Evolutionary conservation across 1,140 invertebrate species (phyloP).

Genomic region (Cydia strobilella): DNA sequence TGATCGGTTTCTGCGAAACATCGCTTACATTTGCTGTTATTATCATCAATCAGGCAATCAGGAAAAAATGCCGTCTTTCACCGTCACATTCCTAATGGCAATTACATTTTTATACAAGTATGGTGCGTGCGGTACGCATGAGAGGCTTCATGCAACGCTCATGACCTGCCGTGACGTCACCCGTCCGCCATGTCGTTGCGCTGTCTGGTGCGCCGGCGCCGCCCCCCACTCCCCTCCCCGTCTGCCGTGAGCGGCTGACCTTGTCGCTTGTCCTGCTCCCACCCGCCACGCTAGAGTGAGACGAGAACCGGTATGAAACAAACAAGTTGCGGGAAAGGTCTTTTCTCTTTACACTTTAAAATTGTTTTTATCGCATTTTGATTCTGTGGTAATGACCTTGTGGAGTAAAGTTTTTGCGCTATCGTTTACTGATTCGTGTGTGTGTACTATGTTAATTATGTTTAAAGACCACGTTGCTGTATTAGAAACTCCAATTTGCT

Average conservation of each 20-base stretch:
- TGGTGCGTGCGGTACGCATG: slow-evolving; percentile 63
- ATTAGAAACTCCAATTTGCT: not conserved
- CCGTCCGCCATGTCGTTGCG: slow-evolving; percentile 62
- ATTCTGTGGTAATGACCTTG: slow-evolving; percentile 70
- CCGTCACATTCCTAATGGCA: slow-evolving; percentile 15
- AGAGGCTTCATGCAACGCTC: slow-evolving; percentile 53
- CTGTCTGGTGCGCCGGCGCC: slow-evolving; percentile 65
- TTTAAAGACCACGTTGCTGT: not conserved
- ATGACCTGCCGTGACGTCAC: slow-evolving; percentile 65
- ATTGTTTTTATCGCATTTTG: slow-evolving; percentile 70
- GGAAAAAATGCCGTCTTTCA: slow-evolving; percentile 25
- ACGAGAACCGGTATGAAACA: slow-evolving; percentile 55
- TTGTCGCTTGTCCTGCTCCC: slow-evolving; percentile 65
- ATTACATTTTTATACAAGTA: slow-evolving; percentile 48
- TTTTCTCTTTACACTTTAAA: slow-evolving; percentile 68
- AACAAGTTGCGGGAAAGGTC: slow-evolving; percentile 71
- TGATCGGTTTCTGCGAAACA: not conserved
- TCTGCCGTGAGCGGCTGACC: slow-evolving; percentile 74
- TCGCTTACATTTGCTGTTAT: slow-evolving; percentile 9
- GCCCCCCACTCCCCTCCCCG: slow-evolving; percentile 51
- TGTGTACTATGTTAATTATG: not conserved
- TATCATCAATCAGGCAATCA: slow-evolving; percentile 18
- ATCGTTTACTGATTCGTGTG: slow-evolving; percentile 12
- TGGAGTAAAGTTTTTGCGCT: slow-evolving; percentile 9
- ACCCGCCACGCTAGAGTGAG: slow-evolving; percentile 42